Evolutionary conservation across 2,113 vertebrate species (phyloP), one percentile per base, ranked within the genome.

Genomic region (Lagopus leucura): DNA sequence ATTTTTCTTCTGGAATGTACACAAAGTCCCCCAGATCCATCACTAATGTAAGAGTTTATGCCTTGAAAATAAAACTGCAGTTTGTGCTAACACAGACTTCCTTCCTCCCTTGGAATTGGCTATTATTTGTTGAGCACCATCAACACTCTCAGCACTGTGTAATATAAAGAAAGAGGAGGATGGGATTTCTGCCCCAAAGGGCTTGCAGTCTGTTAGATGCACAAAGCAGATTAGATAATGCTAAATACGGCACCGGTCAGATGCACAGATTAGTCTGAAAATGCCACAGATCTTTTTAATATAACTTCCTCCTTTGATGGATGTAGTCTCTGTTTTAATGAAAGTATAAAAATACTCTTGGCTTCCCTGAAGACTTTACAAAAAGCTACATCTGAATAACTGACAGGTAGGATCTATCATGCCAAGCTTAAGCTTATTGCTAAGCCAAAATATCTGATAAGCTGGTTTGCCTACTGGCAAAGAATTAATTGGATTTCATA

Each of bases 381-480:
- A 89, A 88, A 96, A 95, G 93, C 90, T 88, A 90, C 87, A 82
- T 95, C 76, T 48, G 95, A 97, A 91, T 92, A 94, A 85, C 87
- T 93, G 96, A 97, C 97, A 97, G 97, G 97, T 97, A 96, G 93
- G 90, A 83, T 95, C 94, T 97, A 89, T 97, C 95, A 92, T 81
- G 95, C 91, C 92, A 90, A 93, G 91, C 95, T 95, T 96, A 94
- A 85, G 90, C 93, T 73, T 96, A 89, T 95, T 96, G 88, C 95
- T 90, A 52, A 91, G 92, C 96, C 95, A 88, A 95, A 96, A 89
- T 88, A 93, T 94, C 96, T 96, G 97, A 94, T 95, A 94, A 86
- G 79, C 82, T 90, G 80, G 88, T 95, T 94, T 96, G 94, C 96
- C 97, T 93, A 43, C 75, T 91, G 96, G 96, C 92, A 84, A 95